Evolutionary conservation across 2,888 invertebrate genomes (phyloP).

Genomic region (Cosmia trapezina): DNA sequence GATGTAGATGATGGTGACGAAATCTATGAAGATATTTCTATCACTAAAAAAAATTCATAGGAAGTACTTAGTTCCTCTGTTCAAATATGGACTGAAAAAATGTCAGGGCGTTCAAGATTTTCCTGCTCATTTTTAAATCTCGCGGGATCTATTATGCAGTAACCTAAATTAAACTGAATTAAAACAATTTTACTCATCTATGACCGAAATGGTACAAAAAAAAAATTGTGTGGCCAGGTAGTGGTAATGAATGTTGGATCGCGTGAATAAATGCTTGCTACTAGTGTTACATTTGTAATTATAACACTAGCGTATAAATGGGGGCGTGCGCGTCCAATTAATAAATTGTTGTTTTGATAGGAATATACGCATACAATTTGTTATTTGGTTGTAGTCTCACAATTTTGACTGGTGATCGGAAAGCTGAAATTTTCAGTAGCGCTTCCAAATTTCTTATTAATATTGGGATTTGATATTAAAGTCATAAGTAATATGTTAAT

Average conservation of each 20-base stretch:
- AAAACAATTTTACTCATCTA: conserved; percentile 11
- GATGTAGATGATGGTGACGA: too few species aligned
- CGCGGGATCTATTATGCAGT: too few species aligned
- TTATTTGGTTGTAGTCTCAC: background rate
- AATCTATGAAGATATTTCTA: too few species aligned
- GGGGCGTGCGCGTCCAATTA: conserved; percentile 2
- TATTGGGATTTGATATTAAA: background rate
- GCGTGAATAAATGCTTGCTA: conserved; percentile 34
- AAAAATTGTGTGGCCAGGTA: background rate
- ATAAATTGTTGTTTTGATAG: background rate
- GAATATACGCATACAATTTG: background rate
- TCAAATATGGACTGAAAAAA: too few species aligned
- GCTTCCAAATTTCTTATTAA: too few species aligned
- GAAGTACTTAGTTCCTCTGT: too few species aligned
- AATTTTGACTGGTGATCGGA: too few species aligned
- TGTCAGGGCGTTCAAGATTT: too few species aligned
- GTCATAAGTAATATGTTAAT: background rate
- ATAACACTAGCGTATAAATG: conserved; percentile 10
- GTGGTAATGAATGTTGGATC: conserved; percentile 16
- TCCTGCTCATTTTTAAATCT: too few species aligned
- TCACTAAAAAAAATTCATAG: too few species aligned
- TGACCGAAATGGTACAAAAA: conserved; percentile 7
- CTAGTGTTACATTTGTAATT: conserved; percentile 8
- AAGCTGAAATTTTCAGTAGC: too few species aligned
- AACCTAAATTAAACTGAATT: conserved; percentile 1